These are phyloP conservation scores for Huso huso DNA, from an alignment of 2,797 vertebrate genomes.

Conservation along the genomic window DNA sequence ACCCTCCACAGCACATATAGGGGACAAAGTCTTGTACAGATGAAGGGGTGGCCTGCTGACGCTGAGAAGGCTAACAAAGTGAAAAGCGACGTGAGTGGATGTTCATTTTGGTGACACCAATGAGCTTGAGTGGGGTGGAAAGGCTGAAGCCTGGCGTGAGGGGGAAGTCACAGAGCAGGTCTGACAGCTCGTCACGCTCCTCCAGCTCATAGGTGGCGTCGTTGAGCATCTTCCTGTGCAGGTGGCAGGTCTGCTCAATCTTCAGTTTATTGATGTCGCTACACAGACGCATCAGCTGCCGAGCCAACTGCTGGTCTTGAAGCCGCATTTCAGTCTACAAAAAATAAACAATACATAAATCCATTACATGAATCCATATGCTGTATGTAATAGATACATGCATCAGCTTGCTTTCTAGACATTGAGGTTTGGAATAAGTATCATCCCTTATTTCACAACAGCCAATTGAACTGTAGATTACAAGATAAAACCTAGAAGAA, in stretches of 20 bases:
- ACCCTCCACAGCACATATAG: no score
- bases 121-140: slow-evolving; percentile 84
- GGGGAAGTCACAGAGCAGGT: slow-evolving; percentile 86
- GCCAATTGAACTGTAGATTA: no score
- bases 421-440: no score
- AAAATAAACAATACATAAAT: no score
- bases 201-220: slow-evolving; percentile 86
- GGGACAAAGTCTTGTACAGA: no score
- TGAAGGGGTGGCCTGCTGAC: no score
- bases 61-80: slow-evolving; percentile 63
- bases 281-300: slow-evolving; percentile 88
- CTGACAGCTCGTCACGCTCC: slow-evolving; percentile 86
- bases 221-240: slow-evolving; percentile 88
- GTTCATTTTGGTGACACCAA: slow-evolving; percentile 98
- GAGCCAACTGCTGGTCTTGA: slow-evolving; percentile 90
- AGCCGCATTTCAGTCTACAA: slow-evolving; percentile 82
- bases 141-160: slow-evolving; percentile 82
- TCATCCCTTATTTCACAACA: no score
- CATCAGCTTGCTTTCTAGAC: no score
- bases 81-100: slow-evolving; percentile 95
- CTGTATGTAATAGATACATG: no score
- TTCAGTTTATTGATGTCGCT: slow-evolving; percentile 90
- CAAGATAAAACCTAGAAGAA: no score
- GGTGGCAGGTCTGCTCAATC: slow-evolving; percentile 90
- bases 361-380: no score